Evolutionary conservation across 37 sponge, comb jelly and placozoan genomes (phyloP).

Genomic region (Bolinopsis microptera): DNA sequence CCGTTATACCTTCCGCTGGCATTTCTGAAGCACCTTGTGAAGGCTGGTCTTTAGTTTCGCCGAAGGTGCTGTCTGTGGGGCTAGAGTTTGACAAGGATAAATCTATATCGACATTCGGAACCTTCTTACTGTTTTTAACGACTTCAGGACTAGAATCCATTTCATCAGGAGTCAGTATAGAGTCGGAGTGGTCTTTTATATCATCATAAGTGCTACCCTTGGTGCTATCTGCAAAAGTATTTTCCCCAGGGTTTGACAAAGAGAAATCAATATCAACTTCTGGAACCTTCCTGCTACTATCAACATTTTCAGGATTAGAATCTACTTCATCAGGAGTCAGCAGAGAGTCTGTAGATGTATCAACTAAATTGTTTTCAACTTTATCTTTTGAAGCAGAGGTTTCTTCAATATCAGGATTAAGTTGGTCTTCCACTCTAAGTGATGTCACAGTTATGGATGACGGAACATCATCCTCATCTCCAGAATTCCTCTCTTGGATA

Average conservation of each 20-base stretch:
- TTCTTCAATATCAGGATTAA: background rate
- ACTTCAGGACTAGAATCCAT: background rate
- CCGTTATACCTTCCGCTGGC: background rate
- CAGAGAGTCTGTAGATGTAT: background rate
- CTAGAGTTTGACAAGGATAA: background rate
- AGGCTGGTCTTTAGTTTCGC: background rate
- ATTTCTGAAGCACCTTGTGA: too few species aligned
- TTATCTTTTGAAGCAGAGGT: background rate
- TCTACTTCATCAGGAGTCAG: background rate
- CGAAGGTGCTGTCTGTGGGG: background rate
- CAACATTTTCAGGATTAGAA: background rate
- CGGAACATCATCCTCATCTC: background rate
- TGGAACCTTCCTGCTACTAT: background rate
- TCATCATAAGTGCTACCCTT: too few species aligned
- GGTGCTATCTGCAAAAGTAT: too few species aligned
- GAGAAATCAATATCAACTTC: too few species aligned
- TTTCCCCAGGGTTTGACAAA: too few species aligned
- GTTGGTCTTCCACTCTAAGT: background rate
- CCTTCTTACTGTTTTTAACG: too few species aligned
- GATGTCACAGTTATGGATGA: background rate
- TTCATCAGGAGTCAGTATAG: background rate
- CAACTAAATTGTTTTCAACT: background rate
- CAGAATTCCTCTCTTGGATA: background rate
- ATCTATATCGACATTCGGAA: background rate
- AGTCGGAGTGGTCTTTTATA: too few species aligned